phyloP scores from a whole-genome alignment of 2,797 vertebrate species.

The Babyrousa celebensis region DNA sequence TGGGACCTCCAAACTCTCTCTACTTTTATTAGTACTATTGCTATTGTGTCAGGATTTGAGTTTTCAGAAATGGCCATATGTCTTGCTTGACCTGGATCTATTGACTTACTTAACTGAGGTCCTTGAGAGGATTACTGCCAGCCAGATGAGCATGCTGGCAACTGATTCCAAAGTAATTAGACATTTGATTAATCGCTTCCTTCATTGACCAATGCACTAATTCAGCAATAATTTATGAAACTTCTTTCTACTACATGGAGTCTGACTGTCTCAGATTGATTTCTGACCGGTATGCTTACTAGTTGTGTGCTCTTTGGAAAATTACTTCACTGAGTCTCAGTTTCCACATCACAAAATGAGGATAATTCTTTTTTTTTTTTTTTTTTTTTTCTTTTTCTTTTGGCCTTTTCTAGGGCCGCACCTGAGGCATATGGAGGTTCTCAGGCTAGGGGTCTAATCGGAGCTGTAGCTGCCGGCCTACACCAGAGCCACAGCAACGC shows the following conservation, averaged over 20 bases:
- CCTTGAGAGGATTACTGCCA: not conserved
- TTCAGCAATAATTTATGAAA: constrained; percentile 58
- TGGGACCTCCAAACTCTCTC: constrained; percentile 29
- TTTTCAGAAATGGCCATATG: constrained; percentile 55
- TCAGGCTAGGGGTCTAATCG: too few relatives aligned
- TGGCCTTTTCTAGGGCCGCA: too few relatives aligned
- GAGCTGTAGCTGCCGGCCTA: too few relatives aligned
- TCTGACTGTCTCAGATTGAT: not conserved
- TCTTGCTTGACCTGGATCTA: constrained; percentile 69
- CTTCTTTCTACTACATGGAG: not conserved
- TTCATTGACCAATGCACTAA: constrained; percentile 10
- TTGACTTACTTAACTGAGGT: constrained; percentile 45
- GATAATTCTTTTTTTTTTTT: not conserved
- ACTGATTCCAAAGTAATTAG: constrained; percentile 11
- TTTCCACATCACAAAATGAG: not conserved
- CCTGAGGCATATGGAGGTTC: too few relatives aligned
- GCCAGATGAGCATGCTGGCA: not conserved
- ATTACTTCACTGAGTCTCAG: not conserved
- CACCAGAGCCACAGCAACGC: too few relatives aligned
- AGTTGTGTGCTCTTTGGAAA: not conserved
- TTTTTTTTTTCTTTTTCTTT: not conserved
- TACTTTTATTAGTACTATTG: not conserved
- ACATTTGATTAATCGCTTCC: constrained; percentile 18
- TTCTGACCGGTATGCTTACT: not conserved
- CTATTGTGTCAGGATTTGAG: constrained; percentile 32